Conservation (phyloP, 2,113 vertebrate species). For the Beaufortia kweichowensis region DNA sequence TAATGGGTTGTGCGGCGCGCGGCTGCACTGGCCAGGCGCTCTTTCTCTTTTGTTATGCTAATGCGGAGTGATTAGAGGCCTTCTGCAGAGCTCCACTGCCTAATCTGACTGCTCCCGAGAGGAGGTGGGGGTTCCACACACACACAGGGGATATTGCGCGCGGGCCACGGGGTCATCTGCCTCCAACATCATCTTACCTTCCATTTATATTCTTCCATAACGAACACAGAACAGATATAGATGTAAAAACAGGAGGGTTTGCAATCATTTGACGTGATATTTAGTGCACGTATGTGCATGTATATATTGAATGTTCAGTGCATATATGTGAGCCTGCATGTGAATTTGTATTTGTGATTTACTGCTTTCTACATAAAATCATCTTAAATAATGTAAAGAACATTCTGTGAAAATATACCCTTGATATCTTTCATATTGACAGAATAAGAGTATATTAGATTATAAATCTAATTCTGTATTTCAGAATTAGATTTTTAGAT, state of each 20-base stretch:
- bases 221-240: background rate
- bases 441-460: too few species aligned
- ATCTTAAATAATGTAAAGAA: too few species aligned
- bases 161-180: slow-evolving; percentile 50
- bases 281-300: background rate
- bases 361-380: too few species aligned
- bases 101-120: slow-evolving; percentile 53
- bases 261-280: slow-evolving; percentile 1
- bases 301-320: background rate
- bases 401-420: too few species aligned
- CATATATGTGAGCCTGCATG: background rate
- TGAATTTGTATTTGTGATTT: too few species aligned
- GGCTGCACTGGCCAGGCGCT: slow-evolving; percentile 46
- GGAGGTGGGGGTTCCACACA: slow-evolving; percentile 28
- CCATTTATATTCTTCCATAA: slow-evolving; percentile 30
- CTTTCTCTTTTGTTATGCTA: slow-evolving; percentile 58
- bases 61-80: slow-evolving; percentile 57
- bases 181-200: slow-evolving; percentile 41
- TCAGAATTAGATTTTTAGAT: too few species aligned
- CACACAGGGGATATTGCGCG: slow-evolving; percentile 57
- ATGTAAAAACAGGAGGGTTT: slow-evolving; percentile 13
- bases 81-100: slow-evolving; percentile 53
- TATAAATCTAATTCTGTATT: too few species aligned
- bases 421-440: too few species aligned
- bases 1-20: slow-evolving; percentile 56